Base-by-base conservation (phyloP, 2,888 invertebrate genomes). In the Chloroclystis v-ata region DNA sequence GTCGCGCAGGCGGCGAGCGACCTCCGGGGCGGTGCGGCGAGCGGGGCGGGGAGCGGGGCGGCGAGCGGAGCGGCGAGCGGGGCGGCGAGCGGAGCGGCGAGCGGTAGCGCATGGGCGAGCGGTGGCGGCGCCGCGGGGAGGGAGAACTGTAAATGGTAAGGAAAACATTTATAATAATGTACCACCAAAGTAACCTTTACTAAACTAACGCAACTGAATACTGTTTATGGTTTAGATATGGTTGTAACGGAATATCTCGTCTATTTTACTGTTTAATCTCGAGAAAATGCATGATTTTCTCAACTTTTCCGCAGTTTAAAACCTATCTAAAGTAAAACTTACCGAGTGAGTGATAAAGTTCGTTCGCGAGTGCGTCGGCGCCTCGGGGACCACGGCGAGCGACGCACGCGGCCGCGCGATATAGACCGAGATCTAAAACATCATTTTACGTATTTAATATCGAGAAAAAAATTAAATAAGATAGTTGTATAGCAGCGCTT, bases 341-440 rank as follows among this genome's bases (percentile, higher is more conserved):
- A 85, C 87, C 87, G 72, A 5, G 85, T 79, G 28, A 85, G 63
- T 0, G 87, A 86, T 35, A 87, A 56, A 2, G 82, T 77, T 32
- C 84, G 62, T 13, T 85, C 85, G 1, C 86, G 73, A 9, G 82
- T 72, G 43, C 84, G 82, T 4, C 83, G 74, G 11, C 85, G 79
- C 9, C 85, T 72, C 37, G 84, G 84, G 24, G 84, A 84, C 83
- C 82, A 82, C 25, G 84, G 84, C 51, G 85, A 84, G 4, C 86
- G 78, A 1, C 84, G 82, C 72, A 79, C 73, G 65, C 68, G 90
- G 62, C 75, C 91, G 78, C 75, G 91, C 20, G 92, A 92, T 56
- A 90, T 78, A 11, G 92, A 92, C 52, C 92, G 89, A 56, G 92
- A 92, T 72, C 92, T 92, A 80, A 12, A 61, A 61, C 35, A 28